Base-by-base conservation (phyloP, 2,888 invertebrate species). In the Morpho achilles region DNA sequence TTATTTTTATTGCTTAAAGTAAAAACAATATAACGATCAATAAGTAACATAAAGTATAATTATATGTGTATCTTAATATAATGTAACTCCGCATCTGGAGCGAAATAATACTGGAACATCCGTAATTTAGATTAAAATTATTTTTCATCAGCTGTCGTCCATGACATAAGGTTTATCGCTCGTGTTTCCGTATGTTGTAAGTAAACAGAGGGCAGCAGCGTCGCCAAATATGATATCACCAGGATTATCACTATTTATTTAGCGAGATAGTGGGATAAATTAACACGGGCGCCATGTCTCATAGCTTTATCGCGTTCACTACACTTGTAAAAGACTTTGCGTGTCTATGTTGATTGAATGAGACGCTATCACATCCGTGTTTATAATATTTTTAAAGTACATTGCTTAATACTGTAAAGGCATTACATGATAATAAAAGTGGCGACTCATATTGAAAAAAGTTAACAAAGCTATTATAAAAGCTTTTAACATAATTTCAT, bases 231-330 rank as follows among this genome's bases (percentile, higher is more conserved):
- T 76, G 80, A 81, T 80, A 83, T 80, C 80, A 77, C 60, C 69
- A 55, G 80, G 76, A 79, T 83, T 86, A 87, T 85, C 83, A 75
- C 68, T 74, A 78, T 80, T 81, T 82, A 82, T 82, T 80, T 72
- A 58, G 59, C 60, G 83, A 56, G 59, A 84, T 84, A 84, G 74
- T 72, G 64, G 67, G 67, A 73, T 60, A 66, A 76, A 82, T 76
- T 78, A 78, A 77, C 73, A 70, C 70, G 71, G 70, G 76, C 75
- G 75, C 71, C 74, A 64, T 68, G 69, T 61, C 63, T 59, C 61
- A 46, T 48, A n/a, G 50, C 52, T 59, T 56, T 59, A 58, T 61
- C 63, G 40, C 51, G 53, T n/a, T 58, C 44, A n/a, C 44, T 39
- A 40, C 45, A 50, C 52, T 50, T 53, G 43, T 52, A 49, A 50